Evolutionary conservation across 2,888 invertebrate genomes (phyloP), one percentile per base, ranked within the genome.

Genomic region (Drosophila maculinotata): DNA sequence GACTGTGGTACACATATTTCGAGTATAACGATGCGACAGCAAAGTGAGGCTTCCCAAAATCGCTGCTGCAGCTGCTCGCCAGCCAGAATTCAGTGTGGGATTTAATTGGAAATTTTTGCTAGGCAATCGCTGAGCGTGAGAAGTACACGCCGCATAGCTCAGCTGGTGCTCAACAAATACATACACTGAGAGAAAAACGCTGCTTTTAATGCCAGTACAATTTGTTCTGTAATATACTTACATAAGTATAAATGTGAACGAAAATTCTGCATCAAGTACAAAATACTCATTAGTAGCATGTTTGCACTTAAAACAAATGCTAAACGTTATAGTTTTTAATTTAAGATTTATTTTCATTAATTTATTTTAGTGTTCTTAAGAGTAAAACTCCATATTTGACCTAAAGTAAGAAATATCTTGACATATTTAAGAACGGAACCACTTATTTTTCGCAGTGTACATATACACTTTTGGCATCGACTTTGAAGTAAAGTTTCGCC

Each of bases 81-180:
- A n/a, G n/a, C n/a, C n/a, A n/a, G n/a, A 4, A 33, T 12, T 28
- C 42, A 15, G 52, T 30, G 28, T 45, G 69, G 49, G 23, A 51
- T 54, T 62, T 73, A 73, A 71, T 71, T 68, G 69, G 45, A 58
- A 42, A 70, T 57, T 51, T 58, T 47, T 25, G 47, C 73, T 70
- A 70, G 68, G 59, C 73, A 72, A 72, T 66, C 44, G 15, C 17
- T n/a, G 30, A 20, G n/a, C 20, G 49, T 38, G n/a, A 9, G 17
- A 59, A 59, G 59, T 45, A 59, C 67, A 66, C 39, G 44, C 8
- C 35, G 33, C 17, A 6, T 4, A 30, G 54, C 65, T 66, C 73
- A 70, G 70, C 73, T 69, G 79, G 76, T 78, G 64, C 42, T 69
- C 6, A 23, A 38, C 39, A 33, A 20, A 20, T 20, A 4, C 20